Conservation (phyloP, 2,888 invertebrate genomes). For the Pachycephus smyrnensis region DNA sequence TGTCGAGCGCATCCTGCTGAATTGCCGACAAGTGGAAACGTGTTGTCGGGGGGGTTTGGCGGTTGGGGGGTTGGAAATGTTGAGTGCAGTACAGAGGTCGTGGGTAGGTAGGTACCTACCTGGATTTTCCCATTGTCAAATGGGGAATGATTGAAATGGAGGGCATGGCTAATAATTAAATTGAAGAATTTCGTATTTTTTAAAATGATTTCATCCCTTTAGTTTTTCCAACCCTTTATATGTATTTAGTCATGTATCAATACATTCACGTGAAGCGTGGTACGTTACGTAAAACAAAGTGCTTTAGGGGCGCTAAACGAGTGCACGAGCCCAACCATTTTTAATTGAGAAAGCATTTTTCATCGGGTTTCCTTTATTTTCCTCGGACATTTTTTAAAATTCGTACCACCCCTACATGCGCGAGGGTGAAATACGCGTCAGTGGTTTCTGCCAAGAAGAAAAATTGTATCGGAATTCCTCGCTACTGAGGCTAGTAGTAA, state of each 20-base stretch:
- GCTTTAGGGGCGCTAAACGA: background rate
- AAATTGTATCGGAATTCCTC: background rate
- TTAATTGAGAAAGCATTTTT: background rate
- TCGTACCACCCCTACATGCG: background rate
- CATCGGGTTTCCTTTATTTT: background rate
- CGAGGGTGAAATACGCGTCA: background rate
- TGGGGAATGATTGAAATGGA: background rate
- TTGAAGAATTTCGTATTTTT: slow-evolving; percentile 2
- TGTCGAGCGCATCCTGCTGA: slow-evolving; percentile 17
- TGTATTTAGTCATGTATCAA: background rate
- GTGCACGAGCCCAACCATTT: background rate
- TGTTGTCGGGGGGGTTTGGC: background rate
- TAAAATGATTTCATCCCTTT: background rate
- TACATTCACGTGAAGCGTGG: background rate
- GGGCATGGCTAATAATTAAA: slow-evolving; percentile 27
- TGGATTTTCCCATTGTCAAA: background rate
- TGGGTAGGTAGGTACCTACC: background rate
- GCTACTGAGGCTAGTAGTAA: background rate
- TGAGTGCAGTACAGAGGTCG: background rate
- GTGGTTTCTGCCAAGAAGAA: background rate
- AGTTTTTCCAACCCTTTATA: background rate
- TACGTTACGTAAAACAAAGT: background rate
- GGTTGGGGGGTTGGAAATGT: background rate
- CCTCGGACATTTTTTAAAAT: background rate
- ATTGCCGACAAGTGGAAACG: slow-evolving; percentile 16